A percentile compares a stretch with the other conserved stretches of the same genome.
Conservation (phyloP, 2,113 vertebrate genomes). For the Tragelaphus buxtoni region DNA sequence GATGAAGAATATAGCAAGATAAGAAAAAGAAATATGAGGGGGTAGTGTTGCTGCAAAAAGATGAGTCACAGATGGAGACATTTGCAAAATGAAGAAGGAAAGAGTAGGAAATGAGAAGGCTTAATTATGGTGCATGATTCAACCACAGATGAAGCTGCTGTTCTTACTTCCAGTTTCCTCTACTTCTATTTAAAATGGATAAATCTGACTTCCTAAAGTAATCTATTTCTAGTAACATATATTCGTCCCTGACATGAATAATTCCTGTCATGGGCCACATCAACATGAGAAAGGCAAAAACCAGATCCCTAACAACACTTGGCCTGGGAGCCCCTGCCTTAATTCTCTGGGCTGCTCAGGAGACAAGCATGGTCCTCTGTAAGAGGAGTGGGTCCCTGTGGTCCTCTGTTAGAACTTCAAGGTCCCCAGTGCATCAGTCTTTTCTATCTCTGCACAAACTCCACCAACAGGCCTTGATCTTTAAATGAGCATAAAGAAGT, state of each 20-base stretch:
- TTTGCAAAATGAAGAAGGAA: conserved; percentile 55
- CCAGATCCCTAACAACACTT: neutral
- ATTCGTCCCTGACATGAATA: conserved; percentile 26
- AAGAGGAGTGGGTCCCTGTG: too few relatives aligned
- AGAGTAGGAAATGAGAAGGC: conserved; percentile 59
- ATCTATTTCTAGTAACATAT: conserved; percentile 58
- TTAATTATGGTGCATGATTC: conserved; percentile 61
- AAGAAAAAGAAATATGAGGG: conserved; percentile 61
- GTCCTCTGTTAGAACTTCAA: neutral
- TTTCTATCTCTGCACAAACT: neutral
- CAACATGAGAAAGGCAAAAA: conserved; percentile 28
- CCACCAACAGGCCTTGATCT: neutral
- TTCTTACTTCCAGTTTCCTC: conserved; percentile 54
- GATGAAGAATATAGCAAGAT: conserved; percentile 47
- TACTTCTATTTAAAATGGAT: conserved; percentile 50
- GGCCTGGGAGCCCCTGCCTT: neutral
- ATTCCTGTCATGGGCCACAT: conserved; percentile 45
- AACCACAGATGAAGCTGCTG: conserved; percentile 53
- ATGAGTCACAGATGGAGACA: conserved; percentile 62
- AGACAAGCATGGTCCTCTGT: neutral
- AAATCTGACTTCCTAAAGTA: conserved; percentile 62
- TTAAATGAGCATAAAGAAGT: neutral
- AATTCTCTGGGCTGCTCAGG: neutral
- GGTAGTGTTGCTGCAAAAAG: conserved; percentile 44
- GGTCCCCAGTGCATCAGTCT: accelerated